phyloP scores from a whole-genome alignment of 2,113 vertebrate genomes.

The Phasianus colchicus region DNA sequence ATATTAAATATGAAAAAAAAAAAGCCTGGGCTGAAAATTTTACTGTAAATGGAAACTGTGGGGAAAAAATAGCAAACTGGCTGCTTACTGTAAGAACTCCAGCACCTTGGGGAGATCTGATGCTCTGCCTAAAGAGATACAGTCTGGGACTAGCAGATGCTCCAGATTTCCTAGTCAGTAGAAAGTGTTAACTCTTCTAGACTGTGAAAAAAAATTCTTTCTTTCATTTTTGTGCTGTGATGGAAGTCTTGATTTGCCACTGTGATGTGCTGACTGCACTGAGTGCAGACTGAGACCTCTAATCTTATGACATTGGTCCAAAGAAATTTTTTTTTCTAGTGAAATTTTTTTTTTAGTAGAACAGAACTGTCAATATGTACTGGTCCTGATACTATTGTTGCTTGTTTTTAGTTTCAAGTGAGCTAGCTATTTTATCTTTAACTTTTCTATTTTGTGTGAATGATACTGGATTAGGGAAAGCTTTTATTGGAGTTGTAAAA shows the following conservation, averaged over 20 bases:
- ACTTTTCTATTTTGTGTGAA: neutral
- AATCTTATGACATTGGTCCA: neutral
- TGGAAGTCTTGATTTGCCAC: neutral
- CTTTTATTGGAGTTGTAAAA: neutral
- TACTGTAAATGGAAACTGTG: conserved; percentile 18
- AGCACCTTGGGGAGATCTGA: neutral
- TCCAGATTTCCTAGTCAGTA: neutral
- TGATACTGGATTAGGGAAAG: neutral
- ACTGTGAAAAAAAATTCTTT: neutral
- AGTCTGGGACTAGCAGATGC: neutral
- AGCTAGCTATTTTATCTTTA: neutral
- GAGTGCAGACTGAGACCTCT: neutral
- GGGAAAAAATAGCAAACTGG: neutral
- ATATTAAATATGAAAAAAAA: conserved; percentile 3
- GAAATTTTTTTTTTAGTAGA: neutral
- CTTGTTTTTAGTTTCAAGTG: neutral
- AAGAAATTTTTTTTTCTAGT: neutral
- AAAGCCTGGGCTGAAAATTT: neutral
- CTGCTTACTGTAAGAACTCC: neutral
- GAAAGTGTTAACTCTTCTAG: neutral
- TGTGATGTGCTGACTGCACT: neutral
- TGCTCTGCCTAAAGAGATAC: neutral
- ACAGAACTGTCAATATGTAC: neutral
- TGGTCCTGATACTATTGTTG: neutral
- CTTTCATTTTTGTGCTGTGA: neutral